Evolutionary conservation across 2,888 invertebrate species (phyloP), one percentile per base, ranked within the genome.

Genomic region (Epinotia ramella): DNA sequence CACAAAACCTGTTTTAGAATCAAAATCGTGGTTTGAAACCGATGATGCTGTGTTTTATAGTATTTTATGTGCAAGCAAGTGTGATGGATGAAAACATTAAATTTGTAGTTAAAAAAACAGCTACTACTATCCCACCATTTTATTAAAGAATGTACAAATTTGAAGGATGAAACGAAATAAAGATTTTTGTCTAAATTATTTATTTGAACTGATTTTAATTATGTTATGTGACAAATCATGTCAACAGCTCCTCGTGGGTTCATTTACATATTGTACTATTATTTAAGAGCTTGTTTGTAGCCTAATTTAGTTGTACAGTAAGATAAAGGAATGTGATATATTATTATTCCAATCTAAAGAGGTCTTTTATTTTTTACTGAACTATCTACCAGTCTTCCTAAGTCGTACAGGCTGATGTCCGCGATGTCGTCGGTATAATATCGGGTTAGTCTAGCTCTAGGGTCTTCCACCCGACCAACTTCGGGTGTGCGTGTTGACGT

Each of bases 261-360:
- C 72, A 64, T 74, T 71, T 69, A 71, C 72, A 73, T 76, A 73
- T 76, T 73, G 49, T 70, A 83, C 87, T 91, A 89, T 89, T 90
- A 89, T 90, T 84, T 81, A 91, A 91, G 91, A 89, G 91, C 89
- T 92, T 92, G 91, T 92, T 90, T 93, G 90, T 94, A 93, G 91
- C 88, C 80, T 87, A 86, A 84, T 87, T 87, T 90, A 90, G 88
- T 88, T 93, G 92, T 94, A 93, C 92, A 92, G 90, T 89, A 89
- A 88, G 88, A 89, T 91, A 87, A 87, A 93, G 93, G 93, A 93
- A 93, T 94, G 94, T 94, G 94, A 94, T 94, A 94, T 94, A 93
- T 92, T 92, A 93, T 92, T 92, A 93, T 93, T 93, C 92, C 92
- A 90, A 89, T 84, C 87, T 87, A 85, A 87, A 84, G 84, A 76